Base-by-base conservation (phyloP, 2,888 invertebrate species). In the Zygothrica quintamaculata region DNA sequence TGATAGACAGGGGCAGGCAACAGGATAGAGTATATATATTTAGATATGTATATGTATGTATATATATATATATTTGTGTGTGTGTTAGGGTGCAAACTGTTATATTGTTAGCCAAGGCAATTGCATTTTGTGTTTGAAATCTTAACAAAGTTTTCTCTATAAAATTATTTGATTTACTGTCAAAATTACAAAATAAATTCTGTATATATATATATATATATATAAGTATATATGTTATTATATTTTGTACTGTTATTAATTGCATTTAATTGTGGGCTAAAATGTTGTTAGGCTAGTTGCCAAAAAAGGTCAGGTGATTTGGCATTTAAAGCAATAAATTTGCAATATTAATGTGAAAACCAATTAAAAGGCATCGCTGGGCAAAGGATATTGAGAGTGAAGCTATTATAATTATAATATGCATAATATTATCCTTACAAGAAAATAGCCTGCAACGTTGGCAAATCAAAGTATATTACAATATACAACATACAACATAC, bases 261-360 rank as follows among this genome's bases (percentile, higher is more conserved):
- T 82, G 84, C 80, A 82, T 58, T 65, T 36, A 13, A 4, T 42
- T 33, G 16, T 15, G n/a, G 13, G 12, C 11, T 1, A 8, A 26
- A 1, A 22, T 13, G 9, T 9, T 9, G 59, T 5, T 1, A 29
- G 13, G 6, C 1, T 5, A 8, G n/a, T n/a, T n/a, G n/a, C 1
- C 16, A 8, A 15, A 1, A 11, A 29, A 12, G 12, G 11, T 22
- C 25, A n/a, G 29, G 9, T 5, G 29, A 22, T n/a, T 16, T 13
- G 43, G 26, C n/a, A n/a, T 22, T 34, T 34, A 56, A 65, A 44
- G 75, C 73, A 75, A 84, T 84, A 81, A 81, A 80, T 84, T 84
- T 80, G 82, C 80, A 84, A 84, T 84, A 81, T 80, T 84, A 84
- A 80, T 80, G 73, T 58, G 74, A 81, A 80, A 80, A 80, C 82